Percentiles rank a stretch among this genome's conserved stretches.
Evolutionary conservation across 2,797 vertebrate species (phyloP).

Genomic region (Synaphobranchus kaupii): DNA sequence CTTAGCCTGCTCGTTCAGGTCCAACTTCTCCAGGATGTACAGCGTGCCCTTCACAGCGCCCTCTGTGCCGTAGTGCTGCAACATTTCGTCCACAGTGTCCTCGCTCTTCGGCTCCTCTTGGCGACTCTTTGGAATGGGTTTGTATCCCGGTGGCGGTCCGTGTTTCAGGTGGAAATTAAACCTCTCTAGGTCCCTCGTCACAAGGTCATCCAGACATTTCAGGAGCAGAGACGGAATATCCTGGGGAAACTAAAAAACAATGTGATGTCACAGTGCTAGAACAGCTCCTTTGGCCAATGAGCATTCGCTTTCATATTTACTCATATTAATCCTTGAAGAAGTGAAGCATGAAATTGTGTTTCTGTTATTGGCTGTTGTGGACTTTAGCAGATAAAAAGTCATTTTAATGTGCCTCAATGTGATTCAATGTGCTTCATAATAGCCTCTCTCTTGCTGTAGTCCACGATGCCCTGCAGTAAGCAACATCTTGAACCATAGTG

Average conservation of each 20-base stretch:
- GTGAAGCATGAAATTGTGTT: too few relatives aligned
- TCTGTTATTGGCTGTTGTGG: too few relatives aligned
- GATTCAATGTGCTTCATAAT: too few relatives aligned
- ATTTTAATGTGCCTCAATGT: too few relatives aligned
- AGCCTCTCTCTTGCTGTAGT: too few relatives aligned
- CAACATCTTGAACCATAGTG: not conserved
- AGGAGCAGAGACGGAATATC: slow-evolving; percentile 6
- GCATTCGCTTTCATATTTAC: not conserved
- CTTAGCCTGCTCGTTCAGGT: slow-evolving; percentile 2
- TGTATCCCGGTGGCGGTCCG: not conserved
- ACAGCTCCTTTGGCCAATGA: not conserved
- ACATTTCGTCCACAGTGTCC: not conserved
- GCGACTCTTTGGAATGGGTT: not conserved
- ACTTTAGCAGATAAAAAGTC: too few relatives aligned
- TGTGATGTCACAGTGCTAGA: not conserved
- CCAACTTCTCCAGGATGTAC: slow-evolving; percentile 27
- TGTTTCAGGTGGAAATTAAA: slow-evolving; percentile 16
- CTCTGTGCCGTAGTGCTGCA: not conserved
- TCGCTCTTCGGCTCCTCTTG: not conserved
- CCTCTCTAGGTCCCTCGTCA: not conserved
- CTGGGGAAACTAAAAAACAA: not conserved
- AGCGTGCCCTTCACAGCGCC: slow-evolving; percentile 14
- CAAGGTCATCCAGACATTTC: slow-evolving; percentile 18
- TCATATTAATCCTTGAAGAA: not conserved
- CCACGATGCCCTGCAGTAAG: not conserved